phyloP scores from a whole-genome alignment of 2,113 vertebrate genomes.

The Chlorodrepanis virens region DNA sequence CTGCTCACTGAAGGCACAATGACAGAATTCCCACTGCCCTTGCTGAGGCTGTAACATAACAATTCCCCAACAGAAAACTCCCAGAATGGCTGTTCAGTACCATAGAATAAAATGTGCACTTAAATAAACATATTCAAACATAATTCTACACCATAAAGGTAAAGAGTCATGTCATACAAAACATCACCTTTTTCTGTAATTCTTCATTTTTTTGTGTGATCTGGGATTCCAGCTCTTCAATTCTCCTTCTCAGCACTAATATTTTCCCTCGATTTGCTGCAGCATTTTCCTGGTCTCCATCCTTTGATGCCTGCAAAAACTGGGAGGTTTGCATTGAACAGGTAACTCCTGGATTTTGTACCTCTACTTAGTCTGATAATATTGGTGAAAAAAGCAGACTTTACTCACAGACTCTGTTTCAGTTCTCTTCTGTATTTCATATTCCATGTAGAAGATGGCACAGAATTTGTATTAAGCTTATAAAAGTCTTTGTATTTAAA shows the following conservation, averaged over 20 bases:
- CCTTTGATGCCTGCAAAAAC: constrained; percentile 60
- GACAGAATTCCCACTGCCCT: not conserved
- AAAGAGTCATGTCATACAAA: not conserved
- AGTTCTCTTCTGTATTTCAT: not conserved
- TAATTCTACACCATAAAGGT: not conserved
- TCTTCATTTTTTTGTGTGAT: constrained; percentile 76
- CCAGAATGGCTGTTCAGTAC: not conserved
- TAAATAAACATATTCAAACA: not conserved
- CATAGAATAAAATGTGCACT: not conserved
- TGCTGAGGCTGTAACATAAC: not conserved
- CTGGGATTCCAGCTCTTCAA: constrained; percentile 85
- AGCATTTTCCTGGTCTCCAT: constrained; percentile 77
- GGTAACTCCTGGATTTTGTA: not conserved
- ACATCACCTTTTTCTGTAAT: constrained; percentile 74
- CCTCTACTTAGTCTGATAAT: not conserved
- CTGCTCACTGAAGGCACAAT: not conserved
- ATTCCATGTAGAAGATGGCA: not conserved
- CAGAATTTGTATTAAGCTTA: not conserved
- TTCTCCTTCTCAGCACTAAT: constrained; percentile 82
- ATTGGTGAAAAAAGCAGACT: not conserved
- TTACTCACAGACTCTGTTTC: not conserved
- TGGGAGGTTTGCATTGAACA: not conserved
- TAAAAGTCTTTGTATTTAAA: not conserved
- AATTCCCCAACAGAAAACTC: not conserved
- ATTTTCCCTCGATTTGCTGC: constrained; percentile 86